Evolutionary conservation across 2,797 vertebrate species (phyloP), one percentile per base, ranked within the genome.

Genomic region (Alectoris magna): DNA sequence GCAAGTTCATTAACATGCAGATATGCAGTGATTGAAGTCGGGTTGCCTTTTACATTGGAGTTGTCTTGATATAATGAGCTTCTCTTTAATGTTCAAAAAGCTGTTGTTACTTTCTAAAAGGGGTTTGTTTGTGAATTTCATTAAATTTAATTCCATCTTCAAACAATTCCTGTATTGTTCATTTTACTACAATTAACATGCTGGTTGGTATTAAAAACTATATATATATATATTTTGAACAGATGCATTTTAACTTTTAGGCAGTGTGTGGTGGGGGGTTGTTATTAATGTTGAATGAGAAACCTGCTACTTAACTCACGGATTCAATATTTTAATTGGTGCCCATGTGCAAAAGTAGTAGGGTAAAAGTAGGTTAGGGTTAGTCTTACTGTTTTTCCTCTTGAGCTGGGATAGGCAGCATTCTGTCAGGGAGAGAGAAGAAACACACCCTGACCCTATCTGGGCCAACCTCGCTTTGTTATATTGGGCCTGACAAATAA

Each of bases 1-100:
- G 97, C 96, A 96, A 97, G 96, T 98, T 98, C 97, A 98, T 98
- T 98, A 98, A 96, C 97, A 98, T 98, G 98, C 97, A 98, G 97
- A 98, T 98, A 97, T 97, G 96, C 96, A 96, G 96, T 97, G 97
- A 98, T 98, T 98, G 98, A 98, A 98, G 97, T 98, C 93, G 84
- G 97, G 95, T 96, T 93, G 96, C 97, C 97, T 98, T 98, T 97
- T 97, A 97, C 97, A 96, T 97, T 96, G 96, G 95, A 96, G 97
- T 98, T 98, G 97, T 98, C 97, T 97, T 96, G 96, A 96, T 97
- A 97, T 98, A 98, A 98, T 98, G 98, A 98, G 97, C 97, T 97
- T 95, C 95, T 95, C 97, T 98, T 98, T 98, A 98, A 98, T 98
- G 97, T 98, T 98, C 91, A 97, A 97, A 97, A 97, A 98, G 97